Evolutionary conservation across 1,140 invertebrate genomes (phyloP), one percentile per base, ranked within the genome.

Genomic region (Psilanteris sp.): DNA sequence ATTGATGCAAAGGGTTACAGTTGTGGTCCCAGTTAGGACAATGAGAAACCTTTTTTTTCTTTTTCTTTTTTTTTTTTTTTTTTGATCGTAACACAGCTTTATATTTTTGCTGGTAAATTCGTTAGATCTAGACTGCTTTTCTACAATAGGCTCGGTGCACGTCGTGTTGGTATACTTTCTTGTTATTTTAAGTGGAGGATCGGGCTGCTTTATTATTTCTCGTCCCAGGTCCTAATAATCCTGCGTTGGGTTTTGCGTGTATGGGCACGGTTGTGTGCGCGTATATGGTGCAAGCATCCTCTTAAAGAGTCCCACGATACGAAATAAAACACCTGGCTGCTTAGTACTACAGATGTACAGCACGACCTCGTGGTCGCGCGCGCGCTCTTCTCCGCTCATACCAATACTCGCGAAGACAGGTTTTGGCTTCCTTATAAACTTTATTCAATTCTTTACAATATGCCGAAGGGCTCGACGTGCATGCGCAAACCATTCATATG

Each of bases 401-500:
- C 67, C 52, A 59, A 76, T 73, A 74, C 72, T 72, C 70, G 67
- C 71, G 74, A 54, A 78, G 80, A 82, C 78, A 82, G 77, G 83
- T 81, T 83, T 80, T 80, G 78, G 78, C 79, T 85, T 85, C 82
- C 80, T 86, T 84, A 86, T 84, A 86, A 87, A 86, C 81, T 86
- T 87, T 85, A 86, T 87, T 86, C 83, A 85, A 85, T 85, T 85
- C 84, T 85, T 85, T 82, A 80, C 84, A 85, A 85, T 86, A 84
- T 76, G 77, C 73, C 81, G 83, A 85, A 86, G 81, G 82, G 83
- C 84, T 81, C 70, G 81, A 67, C 66, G 68, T 77, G 72, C 66
- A 57, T 67, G 43, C 72, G 24, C 41, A 52, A 32, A 18, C 71
- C 76, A 87, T 87, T 87, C 85, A 85, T 86, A 85, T 85, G 85